Percentiles rank a stretch among this genome's conserved stretches.
phyloP scores from a whole-genome alignment of 1,140 invertebrate genomes.

The Paraescarpia echinospica region DNA sequence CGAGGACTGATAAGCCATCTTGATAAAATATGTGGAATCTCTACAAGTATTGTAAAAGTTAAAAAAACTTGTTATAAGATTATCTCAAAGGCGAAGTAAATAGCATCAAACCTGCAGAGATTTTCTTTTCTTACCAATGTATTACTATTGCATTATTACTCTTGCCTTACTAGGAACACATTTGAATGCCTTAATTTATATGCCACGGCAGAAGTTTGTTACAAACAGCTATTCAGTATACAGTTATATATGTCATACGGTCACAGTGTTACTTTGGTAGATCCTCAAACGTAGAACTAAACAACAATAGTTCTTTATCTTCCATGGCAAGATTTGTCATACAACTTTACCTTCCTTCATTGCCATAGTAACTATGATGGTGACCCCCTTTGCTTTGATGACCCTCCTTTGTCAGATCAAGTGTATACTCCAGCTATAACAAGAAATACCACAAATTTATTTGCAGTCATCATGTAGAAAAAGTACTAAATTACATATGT shows the following conservation, averaged over 20 bases:
- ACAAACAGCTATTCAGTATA: no score
- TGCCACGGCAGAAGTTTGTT: no score
- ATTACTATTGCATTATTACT: no score
- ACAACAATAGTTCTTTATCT: background rate
- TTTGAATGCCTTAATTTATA: no score
- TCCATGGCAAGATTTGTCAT: background rate
- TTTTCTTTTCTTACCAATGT: no score
- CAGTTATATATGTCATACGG: no score
- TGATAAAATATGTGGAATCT: no score
- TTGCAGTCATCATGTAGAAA: background rate
- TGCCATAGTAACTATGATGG: constrained; percentile 41
- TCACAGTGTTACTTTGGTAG: background rate
- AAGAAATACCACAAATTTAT: constrained; percentile 18
- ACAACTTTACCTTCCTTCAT: constrained; percentile 18
- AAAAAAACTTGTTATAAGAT: background rate
- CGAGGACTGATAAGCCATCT: no score
- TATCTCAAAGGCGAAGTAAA: no score
- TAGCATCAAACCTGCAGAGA: no score
- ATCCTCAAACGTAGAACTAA: background rate
- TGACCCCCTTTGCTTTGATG: constrained; percentile 30
- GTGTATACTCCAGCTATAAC: constrained; percentile 55
- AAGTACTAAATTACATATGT: background rate
- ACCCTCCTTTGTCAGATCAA: constrained; percentile 59
- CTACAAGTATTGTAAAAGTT: no score
- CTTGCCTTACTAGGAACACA: no score